Evolutionary conservation across 1,140 invertebrate genomes (phyloP), one percentile per base, ranked within the genome.

Genomic region (Artemia franciscana): DNA sequence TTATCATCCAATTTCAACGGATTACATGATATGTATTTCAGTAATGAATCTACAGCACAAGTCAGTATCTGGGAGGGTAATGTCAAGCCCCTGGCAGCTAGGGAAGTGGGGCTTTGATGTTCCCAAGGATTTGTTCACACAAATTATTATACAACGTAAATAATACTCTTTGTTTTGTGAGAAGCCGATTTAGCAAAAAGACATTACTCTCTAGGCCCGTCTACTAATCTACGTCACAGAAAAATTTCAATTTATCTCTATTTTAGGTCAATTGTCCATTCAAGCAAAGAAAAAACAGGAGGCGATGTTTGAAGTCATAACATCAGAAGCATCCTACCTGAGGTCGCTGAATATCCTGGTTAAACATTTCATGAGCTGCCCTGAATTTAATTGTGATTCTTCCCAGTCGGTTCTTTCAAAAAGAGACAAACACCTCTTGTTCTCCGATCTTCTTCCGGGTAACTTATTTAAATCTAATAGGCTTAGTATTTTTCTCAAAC

Each of bases 251-350:
- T 5, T 12, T 58, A 15, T 57, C 56, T 61, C 26, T 63, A 64
- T 75, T 69, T 39, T 77, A 79, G 82, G 80, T 68, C 80, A 78
- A 2, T 72, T 91, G 39, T 82, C 78, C 30, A 75, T 79, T 5
- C 77, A 80, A 4, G 80, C 88, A 67, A 83, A 83, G 67, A 84
- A 84, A 68, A 74, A 91, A 1, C 90, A 93, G 74, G 90, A 93
- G 74, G 88, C 87, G 21, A 90, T 91, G 74, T 95, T 94, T 73
- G 90, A 98, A 76, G 84, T 97, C 59, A 82, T 98, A 25, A 94
- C 91, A 0, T 95, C 91, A 0, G 94, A 98, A 75, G 91, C 92
- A 0, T 94, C 91, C 0, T 97, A 97, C 70, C 76, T 95, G 21
- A 92, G 93, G 73, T 94, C 89, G 1, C 73, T 98, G 27, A 88